phyloP scores from a whole-genome alignment of 1,140 invertebrate species.

The Coenobita brevimanus region DNA sequence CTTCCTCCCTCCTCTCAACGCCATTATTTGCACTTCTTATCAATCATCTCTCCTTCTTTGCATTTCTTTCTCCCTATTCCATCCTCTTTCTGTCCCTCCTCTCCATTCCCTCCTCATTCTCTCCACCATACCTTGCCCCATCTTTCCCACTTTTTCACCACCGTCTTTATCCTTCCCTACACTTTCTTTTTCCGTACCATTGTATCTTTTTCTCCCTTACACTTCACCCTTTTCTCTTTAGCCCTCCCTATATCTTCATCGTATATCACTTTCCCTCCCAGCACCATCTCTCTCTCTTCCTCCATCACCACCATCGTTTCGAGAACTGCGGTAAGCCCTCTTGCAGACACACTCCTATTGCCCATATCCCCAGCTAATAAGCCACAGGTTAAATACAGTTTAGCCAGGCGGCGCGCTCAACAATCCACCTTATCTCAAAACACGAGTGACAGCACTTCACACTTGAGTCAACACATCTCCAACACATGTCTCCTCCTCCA shows the following conservation, averaged over 20 bases:
- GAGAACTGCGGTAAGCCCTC: not conserved
- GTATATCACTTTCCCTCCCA: not conserved
- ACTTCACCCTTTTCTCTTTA: not conserved
- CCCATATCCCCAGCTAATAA: constrained; percentile 9
- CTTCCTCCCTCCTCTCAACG: not conserved
- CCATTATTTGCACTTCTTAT: not conserved
- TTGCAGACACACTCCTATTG: not conserved
- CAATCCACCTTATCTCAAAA: constrained; percentile 40
- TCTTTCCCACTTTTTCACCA: no score
- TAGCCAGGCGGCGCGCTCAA: not conserved
- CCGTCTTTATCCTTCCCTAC: not conserved
- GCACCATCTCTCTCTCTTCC: not conserved
- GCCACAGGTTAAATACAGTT: constrained; percentile 3
- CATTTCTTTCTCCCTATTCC: not conserved
- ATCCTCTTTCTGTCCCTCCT: not conserved
- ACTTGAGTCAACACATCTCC: constrained; percentile 39
- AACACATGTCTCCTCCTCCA: no score
- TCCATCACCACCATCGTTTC: not conserved
- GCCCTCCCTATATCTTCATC: not conserved
- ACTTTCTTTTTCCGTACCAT: not conserved
- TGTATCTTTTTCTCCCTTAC: not conserved
- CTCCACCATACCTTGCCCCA: no score
- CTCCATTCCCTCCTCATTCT: not conserved
- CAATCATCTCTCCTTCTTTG: not conserved
- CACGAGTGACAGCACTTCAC: constrained; percentile 18